phyloP scores from a whole-genome alignment of 2,888 invertebrate genomes.

The Oxytorus armatus region DNA sequence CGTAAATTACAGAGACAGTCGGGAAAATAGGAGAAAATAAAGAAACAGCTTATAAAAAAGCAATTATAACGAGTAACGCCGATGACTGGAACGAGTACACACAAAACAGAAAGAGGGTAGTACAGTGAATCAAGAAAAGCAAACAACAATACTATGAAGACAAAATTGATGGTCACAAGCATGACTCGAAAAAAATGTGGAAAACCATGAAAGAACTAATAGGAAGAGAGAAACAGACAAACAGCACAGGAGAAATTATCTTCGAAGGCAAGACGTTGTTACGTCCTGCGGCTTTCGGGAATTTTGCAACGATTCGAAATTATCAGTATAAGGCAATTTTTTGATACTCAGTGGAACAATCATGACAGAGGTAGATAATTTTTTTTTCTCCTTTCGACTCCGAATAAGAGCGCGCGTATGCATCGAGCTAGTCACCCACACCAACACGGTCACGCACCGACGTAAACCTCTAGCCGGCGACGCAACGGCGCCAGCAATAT shows the following conservation, averaged over 20 bases:
- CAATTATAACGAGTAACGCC: background rate
- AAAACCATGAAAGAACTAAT: conserved; percentile 26
- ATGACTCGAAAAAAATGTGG: conserved; percentile 47
- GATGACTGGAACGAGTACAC: conserved; percentile 20
- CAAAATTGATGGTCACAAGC: conserved; percentile 37
- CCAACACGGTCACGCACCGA: no score
- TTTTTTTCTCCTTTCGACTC: no score
- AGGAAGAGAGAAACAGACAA: conserved; percentile 37
- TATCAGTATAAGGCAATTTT: no score
- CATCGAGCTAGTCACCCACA: no score
- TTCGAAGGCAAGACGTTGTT: no score
- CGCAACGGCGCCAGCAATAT: no score
- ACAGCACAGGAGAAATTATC: background rate
- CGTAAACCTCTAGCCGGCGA: no score
- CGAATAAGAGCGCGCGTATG: no score
- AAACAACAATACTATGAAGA: conserved; percentile 45
- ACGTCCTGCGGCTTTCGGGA: no score
- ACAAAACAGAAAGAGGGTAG: conserved; percentile 21
- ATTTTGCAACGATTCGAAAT: no score
- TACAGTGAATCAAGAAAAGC: background rate
- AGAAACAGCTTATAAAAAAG: conserved; percentile 27
- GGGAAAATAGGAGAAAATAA: conserved; percentile 6
- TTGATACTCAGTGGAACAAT: no score
- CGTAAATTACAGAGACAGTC: conserved; percentile 30
- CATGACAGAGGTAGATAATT: no score